Percentiles rank a stretch among this genome's conserved stretches.
Evolutionary conservation across 1,140 invertebrate genomes (phyloP).

Genomic region (Ceratosolen fusciceps): DNA sequence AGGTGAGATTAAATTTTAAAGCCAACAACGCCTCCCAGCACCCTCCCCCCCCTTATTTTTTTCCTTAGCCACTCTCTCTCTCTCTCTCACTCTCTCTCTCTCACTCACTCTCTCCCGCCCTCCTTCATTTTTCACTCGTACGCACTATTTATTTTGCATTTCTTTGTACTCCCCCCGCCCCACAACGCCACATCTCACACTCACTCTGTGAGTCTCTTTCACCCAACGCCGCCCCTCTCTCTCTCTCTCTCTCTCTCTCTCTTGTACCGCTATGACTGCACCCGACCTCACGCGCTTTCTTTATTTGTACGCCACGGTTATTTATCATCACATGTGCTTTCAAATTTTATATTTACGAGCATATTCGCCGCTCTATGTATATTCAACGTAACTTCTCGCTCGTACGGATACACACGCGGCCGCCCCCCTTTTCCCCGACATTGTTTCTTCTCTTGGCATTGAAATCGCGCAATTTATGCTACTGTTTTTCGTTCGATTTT

Average conservation of each 20-base stretch:
- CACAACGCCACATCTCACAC: too few species aligned
- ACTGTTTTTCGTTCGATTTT: slow-evolving; percentile 1
- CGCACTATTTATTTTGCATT: slow-evolving; percentile 1
- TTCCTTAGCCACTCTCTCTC: too few species aligned
- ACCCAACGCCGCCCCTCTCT: background rate
- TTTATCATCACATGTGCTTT: slow-evolving; percentile 14
- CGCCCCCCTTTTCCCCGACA: background rate
- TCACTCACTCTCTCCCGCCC: too few species aligned
- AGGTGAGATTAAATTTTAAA: background rate
- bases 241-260: background rate
- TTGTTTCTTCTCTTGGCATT: background rate
- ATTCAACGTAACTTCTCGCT: background rate
- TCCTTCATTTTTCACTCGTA: background rate
- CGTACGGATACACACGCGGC: too few species aligned
- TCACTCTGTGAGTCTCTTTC: background rate
- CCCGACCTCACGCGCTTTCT: too few species aligned
- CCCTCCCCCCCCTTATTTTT: background rate
- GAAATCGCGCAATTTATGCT: slow-evolving; percentile 20
- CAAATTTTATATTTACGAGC: slow-evolving; percentile 31
- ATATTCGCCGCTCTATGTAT: background rate
- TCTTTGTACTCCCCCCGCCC: background rate
- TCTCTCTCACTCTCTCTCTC: too few species aligned
- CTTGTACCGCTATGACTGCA: too few species aligned
- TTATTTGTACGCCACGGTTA: background rate
- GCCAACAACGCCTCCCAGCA: too few species aligned